A percentile compares a stretch with the other conserved stretches of the same genome.
These are phyloP conservation scores for Apomyelois bistriatella DNA, from an alignment of 2,888 invertebrate genomes.

Conservation along the genomic window DNA sequence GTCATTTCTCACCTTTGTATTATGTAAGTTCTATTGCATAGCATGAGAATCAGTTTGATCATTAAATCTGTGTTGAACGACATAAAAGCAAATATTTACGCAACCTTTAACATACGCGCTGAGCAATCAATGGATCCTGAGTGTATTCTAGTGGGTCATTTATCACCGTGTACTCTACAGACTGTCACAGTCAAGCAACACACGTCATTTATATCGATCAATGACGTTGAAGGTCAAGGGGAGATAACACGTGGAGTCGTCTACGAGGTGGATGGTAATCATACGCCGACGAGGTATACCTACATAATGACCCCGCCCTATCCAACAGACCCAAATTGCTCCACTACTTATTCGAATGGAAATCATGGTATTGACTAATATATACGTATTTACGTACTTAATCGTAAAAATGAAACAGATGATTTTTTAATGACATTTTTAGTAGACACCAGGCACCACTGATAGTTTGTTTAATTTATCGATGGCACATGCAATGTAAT, in stretches of 20 bases:
- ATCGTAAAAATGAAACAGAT: neutral
- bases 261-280: slow-evolving; percentile 37
- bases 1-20: neutral
- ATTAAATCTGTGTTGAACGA: slow-evolving; percentile 3
- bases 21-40: neutral
- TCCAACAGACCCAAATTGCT: slow-evolving; percentile 35
- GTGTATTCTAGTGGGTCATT: slow-evolving; percentile 42
- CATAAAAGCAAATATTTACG: slow-evolving; percentile 13
- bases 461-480: neutral
- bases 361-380: neutral
- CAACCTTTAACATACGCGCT: slow-evolving; percentile 22
- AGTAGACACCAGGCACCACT: neutral
- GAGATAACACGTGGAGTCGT: slow-evolving; percentile 39
- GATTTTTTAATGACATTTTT: neutral
- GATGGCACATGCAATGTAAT: neutral
- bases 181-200: slow-evolving; percentile 34
- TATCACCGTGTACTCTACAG: slow-evolving; percentile 41
- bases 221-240: slow-evolving; percentile 62
- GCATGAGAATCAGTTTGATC: slow-evolving; percentile 2
- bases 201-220: slow-evolving; percentile 62
- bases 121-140: slow-evolving; percentile 32
- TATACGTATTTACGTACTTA: neutral
- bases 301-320: slow-evolving; percentile 34
- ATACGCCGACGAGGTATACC: slow-evolving; percentile 30
- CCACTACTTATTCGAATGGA: neutral